Percentiles rank a stretch among this genome's conserved stretches.
Evolutionary conservation across 2,888 invertebrate species (phyloP).

Genomic region (Meteorus cinctellus): DNA sequence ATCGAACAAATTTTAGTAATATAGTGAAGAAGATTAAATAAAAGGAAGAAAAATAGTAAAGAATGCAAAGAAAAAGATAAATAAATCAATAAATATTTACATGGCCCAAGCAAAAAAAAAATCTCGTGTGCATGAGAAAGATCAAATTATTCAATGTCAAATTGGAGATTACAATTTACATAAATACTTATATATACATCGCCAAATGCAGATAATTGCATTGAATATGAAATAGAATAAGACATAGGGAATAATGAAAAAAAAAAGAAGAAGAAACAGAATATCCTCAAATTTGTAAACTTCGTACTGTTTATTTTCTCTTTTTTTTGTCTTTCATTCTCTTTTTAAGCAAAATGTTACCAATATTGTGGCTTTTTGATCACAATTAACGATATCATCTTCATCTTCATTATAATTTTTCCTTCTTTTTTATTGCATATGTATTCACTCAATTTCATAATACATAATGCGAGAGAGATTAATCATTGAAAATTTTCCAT

Average conservation of each 20-base stretch:
- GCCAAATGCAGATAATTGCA: not conserved
- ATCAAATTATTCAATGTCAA: constrained; percentile 5
- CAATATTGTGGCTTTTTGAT: constrained; percentile 1
- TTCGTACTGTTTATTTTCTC: not conserved
- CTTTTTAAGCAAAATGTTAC: not conserved
- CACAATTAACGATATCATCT: not conserved
- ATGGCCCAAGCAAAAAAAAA: not conserved
- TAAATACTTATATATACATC: not conserved
- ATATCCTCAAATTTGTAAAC: constrained; percentile 4
- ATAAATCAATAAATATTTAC: not conserved
- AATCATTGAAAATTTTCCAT: not conserved
- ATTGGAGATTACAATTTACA: not conserved
- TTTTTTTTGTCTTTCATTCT: not conserved
- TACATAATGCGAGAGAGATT: not conserved
- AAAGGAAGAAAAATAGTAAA: not conserved
- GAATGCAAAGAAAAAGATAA: not conserved
- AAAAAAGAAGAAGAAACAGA: constrained; percentile 21
- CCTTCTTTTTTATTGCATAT: not conserved
- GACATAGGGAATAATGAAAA: constrained; percentile 11
- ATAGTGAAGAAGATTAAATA: not conserved
- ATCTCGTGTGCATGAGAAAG: not conserved
- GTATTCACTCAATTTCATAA: constrained; percentile 1
- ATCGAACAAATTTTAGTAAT: constrained; percentile 19
- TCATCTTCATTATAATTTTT: no score
- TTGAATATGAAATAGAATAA: not conserved